Base-by-base conservation (phyloP, 2,113 vertebrate species). In the Aspiorhynchus laticeps region DNA sequence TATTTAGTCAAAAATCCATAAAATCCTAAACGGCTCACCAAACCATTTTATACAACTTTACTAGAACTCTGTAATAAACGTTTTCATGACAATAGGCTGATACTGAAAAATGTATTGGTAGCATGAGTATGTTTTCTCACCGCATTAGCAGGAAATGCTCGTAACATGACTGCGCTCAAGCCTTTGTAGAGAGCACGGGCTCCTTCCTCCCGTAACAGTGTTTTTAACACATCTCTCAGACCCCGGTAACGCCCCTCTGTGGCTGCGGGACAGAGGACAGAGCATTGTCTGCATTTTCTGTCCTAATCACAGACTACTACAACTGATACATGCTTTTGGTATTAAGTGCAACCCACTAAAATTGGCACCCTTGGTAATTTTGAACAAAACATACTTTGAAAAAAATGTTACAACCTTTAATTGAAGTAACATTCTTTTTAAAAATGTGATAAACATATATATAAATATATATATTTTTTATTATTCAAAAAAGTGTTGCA, bases 61-160 rank as follows among this genome's bases (percentile, higher is more conserved):
- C 56, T 24, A 24, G 53, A 59, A 24, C 53, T 24, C 4, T 59
- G 8, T 59, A 59, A 24, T 59, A n/a, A 56, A 8, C 7, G 0
- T 59, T 59, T 24, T 59, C 2, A 59, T n/a, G 56, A 24, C 56
- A 59, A 59, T 1, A 24, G 21, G 67, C 31, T 73, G 69, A 38
- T 21, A 24, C 1, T 38, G 33, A 11, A 10, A 36, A 26, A 65
- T 75, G 46, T 84, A 4, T 31, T 26, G 33, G 0, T 5, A 78
- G 2, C 65, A 46, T 24, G 8, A 14, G 28, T 36, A 2, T 53
- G 2, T 43, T 63, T 24, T 21, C 28, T 90, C 87, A 95, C 95
- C 61, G 95, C 95, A 26, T 96, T 96, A 86, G 95, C 95, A 26
- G 95, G 95, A 83, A 95, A 96, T 0, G 95, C 95, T 87, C 95